Percentiles rank a stretch among this genome's conserved stretches.
These are phyloP conservation scores for Pseudochirops corinnae DNA, from an alignment of 2,797 vertebrate genomes.

Conservation along the genomic window DNA sequence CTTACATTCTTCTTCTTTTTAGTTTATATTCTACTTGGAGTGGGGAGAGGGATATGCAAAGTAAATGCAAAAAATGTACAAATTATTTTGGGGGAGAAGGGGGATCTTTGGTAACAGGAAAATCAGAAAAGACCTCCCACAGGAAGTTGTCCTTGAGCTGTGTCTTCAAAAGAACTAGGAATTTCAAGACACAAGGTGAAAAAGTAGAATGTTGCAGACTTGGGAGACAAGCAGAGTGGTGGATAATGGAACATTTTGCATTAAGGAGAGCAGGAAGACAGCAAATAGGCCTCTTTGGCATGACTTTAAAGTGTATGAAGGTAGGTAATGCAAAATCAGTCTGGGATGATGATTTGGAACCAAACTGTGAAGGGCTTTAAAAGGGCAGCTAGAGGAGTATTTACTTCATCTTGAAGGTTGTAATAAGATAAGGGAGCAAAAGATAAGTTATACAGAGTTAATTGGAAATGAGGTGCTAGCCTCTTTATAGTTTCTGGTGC, in stretches of 20 bases:
- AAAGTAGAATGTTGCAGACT: neutral
- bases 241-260: neutral
- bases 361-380: neutral
- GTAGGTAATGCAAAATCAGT: neutral
- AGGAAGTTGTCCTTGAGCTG: neutral
- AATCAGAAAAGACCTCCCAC: neutral
- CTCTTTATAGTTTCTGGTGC: neutral
- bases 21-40: neutral
- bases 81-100: neutral
- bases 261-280: neutral
- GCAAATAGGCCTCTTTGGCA: neutral
- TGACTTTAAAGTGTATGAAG: neutral
- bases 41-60: neutral
- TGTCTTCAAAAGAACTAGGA: neutral
- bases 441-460: neutral
- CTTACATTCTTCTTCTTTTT: neutral
- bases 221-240: neutral
- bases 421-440: neutral
- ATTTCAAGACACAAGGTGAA: neutral
- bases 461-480: neutral
- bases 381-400: neutral
- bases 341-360: neutral
- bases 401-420: neutral
- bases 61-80: neutral
- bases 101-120: neutral